Evolutionary conservation across 2,797 vertebrate species (phyloP).

Genomic region (Esox masquinongy): DNA sequence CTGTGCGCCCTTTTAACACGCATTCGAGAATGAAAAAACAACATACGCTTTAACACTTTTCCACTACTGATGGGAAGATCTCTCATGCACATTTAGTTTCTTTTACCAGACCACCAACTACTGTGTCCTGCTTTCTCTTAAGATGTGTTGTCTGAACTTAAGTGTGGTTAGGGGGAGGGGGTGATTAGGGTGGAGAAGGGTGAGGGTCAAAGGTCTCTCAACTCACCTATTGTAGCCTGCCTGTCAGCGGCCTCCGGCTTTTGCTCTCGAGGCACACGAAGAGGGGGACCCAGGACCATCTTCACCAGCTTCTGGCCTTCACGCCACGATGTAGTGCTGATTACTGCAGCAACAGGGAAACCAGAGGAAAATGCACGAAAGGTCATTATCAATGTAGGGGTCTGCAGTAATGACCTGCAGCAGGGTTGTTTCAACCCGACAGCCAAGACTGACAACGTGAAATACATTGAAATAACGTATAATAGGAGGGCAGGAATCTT

Average conservation of each 20-base stretch:
- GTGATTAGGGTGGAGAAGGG: not conserved
- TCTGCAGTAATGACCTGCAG: not conserved
- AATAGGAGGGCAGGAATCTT: not conserved
- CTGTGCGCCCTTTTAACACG: not conserved
- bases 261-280: slow-evolving; percentile 73
- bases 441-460: not conserved
- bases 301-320: slow-evolving; percentile 93
- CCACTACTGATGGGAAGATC: not conserved
- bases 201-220: slow-evolving; percentile 8
- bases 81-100: not conserved
- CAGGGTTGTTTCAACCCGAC: not conserved
- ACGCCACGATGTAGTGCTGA: slow-evolving; percentile 85
- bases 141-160: not conserved
- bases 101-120: not conserved
- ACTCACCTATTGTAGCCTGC: slow-evolving; percentile 74
- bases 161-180: not conserved
- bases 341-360: not conserved
- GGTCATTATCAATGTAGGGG: not conserved
- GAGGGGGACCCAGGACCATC: slow-evolving; percentile 86
- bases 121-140: not conserved
- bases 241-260: slow-evolving; percentile 69
- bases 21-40: not conserved
- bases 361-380: not conserved
- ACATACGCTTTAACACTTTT: not conserved
- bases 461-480: not conserved